Evolutionary conservation across 1,140 invertebrate species (phyloP), one percentile per base, ranked within the genome.

Genomic region (Schmidtea mediterranea): DNA sequence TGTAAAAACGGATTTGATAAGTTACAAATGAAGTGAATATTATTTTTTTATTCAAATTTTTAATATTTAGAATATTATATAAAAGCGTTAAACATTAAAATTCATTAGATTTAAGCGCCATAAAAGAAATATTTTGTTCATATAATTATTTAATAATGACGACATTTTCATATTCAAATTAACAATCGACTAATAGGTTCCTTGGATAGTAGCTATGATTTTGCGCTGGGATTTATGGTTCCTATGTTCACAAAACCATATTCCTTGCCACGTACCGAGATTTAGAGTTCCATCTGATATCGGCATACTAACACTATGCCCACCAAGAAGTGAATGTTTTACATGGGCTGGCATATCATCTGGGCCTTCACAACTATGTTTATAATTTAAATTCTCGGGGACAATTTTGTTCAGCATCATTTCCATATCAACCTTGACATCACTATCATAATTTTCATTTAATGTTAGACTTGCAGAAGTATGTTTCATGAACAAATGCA

Each of bases 351-450:
- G 86, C 86, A 92, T 94, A 69, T 94, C 86, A 67, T 94, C 86
- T 54, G 84, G 83, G 52, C 86, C 86, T 75, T 94, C 86, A 68
- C 82, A 87, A 41, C 80, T 83, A 70, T 94, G 86, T 69, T 80
- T 76, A 63, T 87, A 92, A 61, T 78, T 78, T 66, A 40, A 52
- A 21, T 46, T 72, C 68, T 92, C 84, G 69, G 86, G 86, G 71
- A 90, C 80, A 68, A 90, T 82, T 77, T 84, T 87, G 69, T 89
- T 87, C 63, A 92, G 73, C 80, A 90, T 89, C 81, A 86, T 90
- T 71, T 90, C 83, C 80, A 89, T 87, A 62, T 92, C 86, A 62
- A 84, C 81, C 69, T 82, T 64, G 10, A 52, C 36, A 45, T 22
- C 23, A 22, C 18, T 19, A 18, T 15, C 43, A 22, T 13, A 15